Percentiles rank a stretch among this genome's conserved stretches.
phyloP scores from a whole-genome alignment of 2,888 invertebrate species.

The Unio delphinus region DNA sequence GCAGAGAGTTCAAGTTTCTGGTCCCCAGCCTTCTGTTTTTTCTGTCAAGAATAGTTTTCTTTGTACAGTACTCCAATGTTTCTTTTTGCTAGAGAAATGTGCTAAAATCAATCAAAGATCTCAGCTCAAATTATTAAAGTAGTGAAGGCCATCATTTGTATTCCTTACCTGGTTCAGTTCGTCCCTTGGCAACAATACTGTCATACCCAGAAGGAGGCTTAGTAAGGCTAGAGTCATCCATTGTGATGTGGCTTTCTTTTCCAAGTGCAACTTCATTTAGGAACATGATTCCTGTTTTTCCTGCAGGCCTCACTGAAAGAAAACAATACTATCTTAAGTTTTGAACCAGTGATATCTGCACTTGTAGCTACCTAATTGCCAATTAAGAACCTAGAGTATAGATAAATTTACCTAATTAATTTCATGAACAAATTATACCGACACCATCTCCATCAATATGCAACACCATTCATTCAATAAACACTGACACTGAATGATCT shows the following conservation, averaged over 20 bases:
- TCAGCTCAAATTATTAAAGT: background rate
- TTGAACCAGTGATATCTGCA: background rate
- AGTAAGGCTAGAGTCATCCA: constrained; percentile 61
- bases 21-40: too few relatives aligned
- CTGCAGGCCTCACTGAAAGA: constrained; percentile 59
- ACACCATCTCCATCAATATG: too few relatives aligned
- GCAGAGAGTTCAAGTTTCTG: too few relatives aligned
- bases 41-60: too few relatives aligned
- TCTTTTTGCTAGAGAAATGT: too few relatives aligned
- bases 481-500: too few relatives aligned
- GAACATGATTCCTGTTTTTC: constrained; percentile 72
- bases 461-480: too few relatives aligned
- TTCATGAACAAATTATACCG: too few relatives aligned
- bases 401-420: too few relatives aligned
- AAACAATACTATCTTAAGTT: constrained; percentile 2
- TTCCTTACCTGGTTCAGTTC: constrained; percentile 66
- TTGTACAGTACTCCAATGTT: too few relatives aligned
- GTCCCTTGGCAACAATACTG: constrained; percentile 67
- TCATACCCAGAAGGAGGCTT: constrained; percentile 68
- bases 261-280: constrained; percentile 72
- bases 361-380: background rate
- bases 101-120: too few relatives aligned
- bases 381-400: too few relatives aligned
- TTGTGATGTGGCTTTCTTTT: constrained; percentile 66
- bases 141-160: background rate